These are phyloP conservation scores for Campylomormyrus numenius DNA, from an alignment of 2,113 vertebrate genomes.

Conservation along the genomic window DNA sequence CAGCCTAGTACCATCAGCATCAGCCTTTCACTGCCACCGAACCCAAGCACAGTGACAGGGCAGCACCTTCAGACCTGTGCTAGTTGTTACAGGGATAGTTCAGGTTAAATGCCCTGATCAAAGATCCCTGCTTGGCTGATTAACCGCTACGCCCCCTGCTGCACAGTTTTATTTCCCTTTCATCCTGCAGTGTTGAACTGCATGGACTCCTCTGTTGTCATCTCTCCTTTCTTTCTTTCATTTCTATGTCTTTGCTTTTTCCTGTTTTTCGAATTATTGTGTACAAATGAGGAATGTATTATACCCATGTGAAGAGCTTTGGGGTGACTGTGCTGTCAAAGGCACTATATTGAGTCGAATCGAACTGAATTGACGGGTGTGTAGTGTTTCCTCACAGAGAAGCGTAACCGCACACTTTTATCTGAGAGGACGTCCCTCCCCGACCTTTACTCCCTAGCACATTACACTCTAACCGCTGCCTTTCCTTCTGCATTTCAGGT, in stretches of 20 bases:
- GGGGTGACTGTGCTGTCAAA: background rate
- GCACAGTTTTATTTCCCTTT: background rate
- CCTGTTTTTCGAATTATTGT: background rate
- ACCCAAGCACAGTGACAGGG: background rate
- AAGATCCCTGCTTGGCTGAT: background rate
- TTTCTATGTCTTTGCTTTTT: background rate
- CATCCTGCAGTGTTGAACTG: background rate
- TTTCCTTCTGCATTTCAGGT: conserved; percentile 60
- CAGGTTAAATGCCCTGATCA: background rate
- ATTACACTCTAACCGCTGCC: conserved; percentile 1
- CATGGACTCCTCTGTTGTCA: background rate
- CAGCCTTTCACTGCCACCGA: background rate
- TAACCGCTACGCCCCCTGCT: background rate
- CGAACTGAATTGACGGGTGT: background rate
- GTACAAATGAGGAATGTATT: background rate
- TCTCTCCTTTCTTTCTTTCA: background rate
- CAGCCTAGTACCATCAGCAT: background rate
- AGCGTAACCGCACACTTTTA: background rate
- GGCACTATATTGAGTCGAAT: background rate
- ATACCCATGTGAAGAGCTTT: background rate
- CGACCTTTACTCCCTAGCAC: background rate
- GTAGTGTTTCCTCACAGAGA: background rate
- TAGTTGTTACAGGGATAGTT: background rate
- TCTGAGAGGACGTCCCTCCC: background rate
- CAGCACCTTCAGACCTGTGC: background rate